Base-by-base conservation (phyloP, 2,888 invertebrate species). In the Drosophila nr. medialis region DNA sequence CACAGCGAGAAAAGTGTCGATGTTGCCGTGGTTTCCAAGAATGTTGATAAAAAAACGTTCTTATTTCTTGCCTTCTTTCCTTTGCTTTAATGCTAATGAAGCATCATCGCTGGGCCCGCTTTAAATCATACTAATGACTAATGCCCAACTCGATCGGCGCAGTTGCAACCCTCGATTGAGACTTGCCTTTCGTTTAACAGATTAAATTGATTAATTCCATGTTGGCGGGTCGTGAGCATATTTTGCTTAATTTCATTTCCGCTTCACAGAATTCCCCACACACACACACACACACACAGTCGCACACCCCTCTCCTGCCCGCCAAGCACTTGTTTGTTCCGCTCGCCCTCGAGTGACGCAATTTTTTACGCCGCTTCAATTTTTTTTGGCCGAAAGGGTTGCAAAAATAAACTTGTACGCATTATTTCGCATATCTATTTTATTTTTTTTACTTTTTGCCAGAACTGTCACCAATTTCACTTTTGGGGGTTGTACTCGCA, bases 181-280 rank as follows among this genome's bases (percentile, higher is more conserved):
- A 11, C n/a, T 15, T 32, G 13, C 21, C 63, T 70, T 62, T 84
- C 83, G 89, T 90, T 91, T 90, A 86, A 83, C 81, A 86, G 91
- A 92, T 92, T 92, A 92, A 93, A 92, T 92, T 92, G 92, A 92
- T 92, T 92, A 93, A 92, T 92, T 92, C 83, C 90, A 91, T 91
- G 86, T 64, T 58, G 77, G 76, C 69, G 73, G 54, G 84, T 76
- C 70, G 82, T 60, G 76, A 85, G 84, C 85, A 85, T 85, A 89
- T 89, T 89, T 86, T 85, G 90, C 90, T 86, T 91, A 91, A 91
- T 90, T 91, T 86, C 85, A 91, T 83, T 91, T 91, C 91, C 92
- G 90, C 81, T 82, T 84, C 76, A 69, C 72, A 77, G 74, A 54
- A 59, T 53, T 48, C 42, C 30, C 34, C 34, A 11, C 24, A 45